Evolutionary conservation across 2,888 invertebrate species (phyloP).

Genomic region (Mayetiola destructor): DNA sequence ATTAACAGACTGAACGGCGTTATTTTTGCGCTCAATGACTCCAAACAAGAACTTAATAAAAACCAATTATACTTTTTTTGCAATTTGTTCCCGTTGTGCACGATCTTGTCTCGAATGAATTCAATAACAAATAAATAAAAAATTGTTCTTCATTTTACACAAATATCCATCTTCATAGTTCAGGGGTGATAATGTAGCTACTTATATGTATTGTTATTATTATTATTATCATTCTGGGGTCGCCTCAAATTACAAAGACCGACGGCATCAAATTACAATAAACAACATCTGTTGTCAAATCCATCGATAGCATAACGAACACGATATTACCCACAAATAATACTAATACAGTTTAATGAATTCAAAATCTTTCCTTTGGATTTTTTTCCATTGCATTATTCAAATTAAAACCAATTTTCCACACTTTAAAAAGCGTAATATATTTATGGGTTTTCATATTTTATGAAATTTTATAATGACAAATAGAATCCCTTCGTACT

Average conservation of each 20-base stretch:
- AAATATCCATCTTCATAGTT: too few species aligned
- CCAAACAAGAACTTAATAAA: too few species aligned
- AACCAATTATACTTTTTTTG: too few species aligned
- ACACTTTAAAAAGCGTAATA: not conserved
- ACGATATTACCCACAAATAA: not conserved
- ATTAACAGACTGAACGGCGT: too few species aligned
- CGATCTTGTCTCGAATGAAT: too few species aligned
- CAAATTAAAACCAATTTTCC: slow-evolving; percentile 7
- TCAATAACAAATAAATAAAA: too few species aligned
- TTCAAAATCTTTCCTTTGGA: slow-evolving; percentile 3
- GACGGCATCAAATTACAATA: not conserved
- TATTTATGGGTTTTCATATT: not conserved
- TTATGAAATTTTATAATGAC: not conserved
- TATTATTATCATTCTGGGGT: not conserved
- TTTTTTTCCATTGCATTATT: too few species aligned
- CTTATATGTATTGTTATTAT: not conserved
- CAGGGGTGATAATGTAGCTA: not conserved
- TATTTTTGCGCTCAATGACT: too few species aligned
- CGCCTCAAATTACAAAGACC: not conserved
- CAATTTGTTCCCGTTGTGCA: too few species aligned
- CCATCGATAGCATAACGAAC: not conserved
- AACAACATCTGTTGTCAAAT: not conserved
- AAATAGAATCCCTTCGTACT: too few species aligned
- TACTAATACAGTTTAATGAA: not conserved
- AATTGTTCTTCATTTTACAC: too few species aligned